phyloP scores from a whole-genome alignment of 2,888 invertebrate genomes.

The Drosophila anomalipes region DNA sequence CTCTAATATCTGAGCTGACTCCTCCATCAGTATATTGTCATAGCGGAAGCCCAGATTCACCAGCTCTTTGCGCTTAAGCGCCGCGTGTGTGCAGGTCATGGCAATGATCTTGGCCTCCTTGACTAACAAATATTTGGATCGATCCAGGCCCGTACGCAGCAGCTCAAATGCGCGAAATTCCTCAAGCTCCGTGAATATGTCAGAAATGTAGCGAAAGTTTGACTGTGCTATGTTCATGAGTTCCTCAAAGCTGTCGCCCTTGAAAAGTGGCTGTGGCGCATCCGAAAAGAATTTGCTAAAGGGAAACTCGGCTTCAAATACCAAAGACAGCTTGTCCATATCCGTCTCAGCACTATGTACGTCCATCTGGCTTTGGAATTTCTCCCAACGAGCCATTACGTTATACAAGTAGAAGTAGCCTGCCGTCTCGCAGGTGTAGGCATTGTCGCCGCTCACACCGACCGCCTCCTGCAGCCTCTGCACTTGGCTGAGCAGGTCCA shows the following conservation, averaged over 20 bases:
- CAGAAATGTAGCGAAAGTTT: conserved; percentile 97
- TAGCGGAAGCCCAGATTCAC: conserved; percentile 98
- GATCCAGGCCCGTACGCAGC: conserved; percentile 96
- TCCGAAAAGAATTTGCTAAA: conserved; percentile 97
- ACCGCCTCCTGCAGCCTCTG: conserved; percentile 94
- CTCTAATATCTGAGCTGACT: conserved; percentile 99
- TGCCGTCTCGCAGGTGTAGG: conserved; percentile 99
- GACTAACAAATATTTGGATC: conserved; percentile 97
- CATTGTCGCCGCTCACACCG: conserved; percentile 94
- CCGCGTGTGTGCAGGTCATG: conserved; percentile 99
- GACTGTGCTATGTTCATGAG: conserved; percentile 96
- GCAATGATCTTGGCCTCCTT: conserved; percentile 99
- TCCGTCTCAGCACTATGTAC: conserved; percentile 47
- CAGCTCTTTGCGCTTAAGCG: conserved; percentile 97
- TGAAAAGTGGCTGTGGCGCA: conserved; percentile 97
- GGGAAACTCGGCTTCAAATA: conserved; percentile 93
- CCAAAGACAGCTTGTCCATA: conserved; percentile 68
- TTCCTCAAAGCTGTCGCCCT: conserved; percentile 90
- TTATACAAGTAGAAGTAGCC: conserved; percentile 99
- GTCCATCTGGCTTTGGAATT: conserved; percentile 87
- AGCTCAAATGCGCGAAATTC: conserved; percentile 99
- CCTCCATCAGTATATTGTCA: conserved; percentile 99
- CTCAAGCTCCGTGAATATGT: conserved; percentile 98
- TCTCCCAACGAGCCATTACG: conserved; percentile 94
- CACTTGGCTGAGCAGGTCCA: conserved; percentile 95